Conservation (phyloP, 2,888 invertebrate species). For the Gandaritis pyraliata region DNA sequence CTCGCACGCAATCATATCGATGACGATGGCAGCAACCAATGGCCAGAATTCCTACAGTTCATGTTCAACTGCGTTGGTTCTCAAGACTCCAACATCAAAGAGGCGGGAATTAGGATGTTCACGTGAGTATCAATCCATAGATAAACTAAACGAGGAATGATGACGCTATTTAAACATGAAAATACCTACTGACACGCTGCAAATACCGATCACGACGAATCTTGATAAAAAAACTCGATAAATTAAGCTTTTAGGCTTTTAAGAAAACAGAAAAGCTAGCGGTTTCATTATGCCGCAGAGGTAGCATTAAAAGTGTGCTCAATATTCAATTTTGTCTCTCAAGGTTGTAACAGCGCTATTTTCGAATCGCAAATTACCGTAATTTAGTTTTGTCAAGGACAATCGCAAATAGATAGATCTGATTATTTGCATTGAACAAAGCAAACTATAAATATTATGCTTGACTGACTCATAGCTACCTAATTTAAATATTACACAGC, state of each 20-base stretch:
- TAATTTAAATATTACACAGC: neutral
- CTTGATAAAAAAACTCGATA: too few relatives aligned
- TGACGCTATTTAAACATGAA: too few relatives aligned
- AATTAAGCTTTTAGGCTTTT: too few relatives aligned
- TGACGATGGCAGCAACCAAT: slow-evolving; percentile 97
- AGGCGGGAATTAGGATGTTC: slow-evolving; percentile 97
- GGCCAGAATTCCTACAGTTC: slow-evolving; percentile 98
- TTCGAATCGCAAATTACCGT: slow-evolving; percentile 5
- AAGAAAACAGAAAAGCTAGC: too few relatives aligned
- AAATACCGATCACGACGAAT: too few relatives aligned
- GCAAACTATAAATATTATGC: slow-evolving; percentile 10
- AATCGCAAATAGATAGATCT: slow-evolving; percentile 18
- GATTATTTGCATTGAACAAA: slow-evolving; percentile 33
- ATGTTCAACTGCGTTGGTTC: slow-evolving; percentile 97
- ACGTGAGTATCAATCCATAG: slow-evolving; percentile 84
- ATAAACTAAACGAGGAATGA: too few relatives aligned
- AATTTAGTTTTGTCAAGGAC: too few relatives aligned
- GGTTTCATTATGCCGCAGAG: too few relatives aligned
- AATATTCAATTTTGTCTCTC: slow-evolving; percentile 2
- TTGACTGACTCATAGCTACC: neutral
- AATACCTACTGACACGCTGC: too few relatives aligned
- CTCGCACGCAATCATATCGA: slow-evolving; percentile 97
- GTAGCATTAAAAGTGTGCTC: neutral
- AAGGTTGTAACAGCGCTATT: slow-evolving; percentile 24
- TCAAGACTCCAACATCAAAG: slow-evolving; percentile 92